phyloP scores from a whole-genome alignment of 1,140 invertebrate genomes.

The Drosophila miranda region DNA sequence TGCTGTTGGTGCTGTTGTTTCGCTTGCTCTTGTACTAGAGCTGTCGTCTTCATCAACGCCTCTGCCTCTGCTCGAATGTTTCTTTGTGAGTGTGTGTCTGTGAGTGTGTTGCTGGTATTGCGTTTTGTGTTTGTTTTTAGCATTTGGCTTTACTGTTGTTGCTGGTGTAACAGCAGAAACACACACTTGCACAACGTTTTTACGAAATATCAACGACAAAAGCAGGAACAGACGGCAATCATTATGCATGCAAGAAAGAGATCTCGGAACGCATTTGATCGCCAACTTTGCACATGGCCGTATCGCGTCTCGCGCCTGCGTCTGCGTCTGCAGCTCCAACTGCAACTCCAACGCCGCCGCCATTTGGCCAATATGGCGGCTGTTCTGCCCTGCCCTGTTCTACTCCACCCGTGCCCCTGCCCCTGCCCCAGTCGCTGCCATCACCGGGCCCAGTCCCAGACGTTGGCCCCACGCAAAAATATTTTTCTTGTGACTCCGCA shows the following conservation, averaged over 20 bases:
- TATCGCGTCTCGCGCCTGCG: conserved; percentile 2
- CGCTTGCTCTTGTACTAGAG: conserved; percentile 30
- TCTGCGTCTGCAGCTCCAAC: neutral
- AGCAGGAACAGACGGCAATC: conserved; percentile 37
- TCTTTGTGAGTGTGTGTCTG: too few relatives aligned
- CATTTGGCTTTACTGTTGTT: conserved; percentile 49
- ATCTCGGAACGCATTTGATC: conserved; percentile 54
- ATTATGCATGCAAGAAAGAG: conserved; percentile 72
- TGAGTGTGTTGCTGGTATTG: conserved; percentile 30
- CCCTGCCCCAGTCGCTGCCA: conserved; percentile 1
- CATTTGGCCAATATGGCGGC: conserved; percentile 66
- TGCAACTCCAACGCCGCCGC: conserved; percentile 33
- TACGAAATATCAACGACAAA: conserved; percentile 47
- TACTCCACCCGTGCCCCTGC: neutral
- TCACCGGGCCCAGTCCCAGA: conserved; percentile 11
- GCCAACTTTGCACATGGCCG: conserved; percentile 46
- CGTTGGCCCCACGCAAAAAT: conserved; percentile 69
- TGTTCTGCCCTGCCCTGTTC: conserved; percentile 14
- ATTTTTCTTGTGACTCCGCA: conserved; percentile 59
- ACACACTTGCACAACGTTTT: conserved; percentile 27
- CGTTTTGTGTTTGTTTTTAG: conserved; percentile 67
- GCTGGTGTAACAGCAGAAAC: conserved; percentile 35
- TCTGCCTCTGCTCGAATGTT: conserved; percentile 6
- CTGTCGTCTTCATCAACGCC: conserved; percentile 44
- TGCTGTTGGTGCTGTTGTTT: conserved; percentile 30